Conservation (phyloP, 2,888 invertebrate species). For the Brachyptera putata region DNA sequence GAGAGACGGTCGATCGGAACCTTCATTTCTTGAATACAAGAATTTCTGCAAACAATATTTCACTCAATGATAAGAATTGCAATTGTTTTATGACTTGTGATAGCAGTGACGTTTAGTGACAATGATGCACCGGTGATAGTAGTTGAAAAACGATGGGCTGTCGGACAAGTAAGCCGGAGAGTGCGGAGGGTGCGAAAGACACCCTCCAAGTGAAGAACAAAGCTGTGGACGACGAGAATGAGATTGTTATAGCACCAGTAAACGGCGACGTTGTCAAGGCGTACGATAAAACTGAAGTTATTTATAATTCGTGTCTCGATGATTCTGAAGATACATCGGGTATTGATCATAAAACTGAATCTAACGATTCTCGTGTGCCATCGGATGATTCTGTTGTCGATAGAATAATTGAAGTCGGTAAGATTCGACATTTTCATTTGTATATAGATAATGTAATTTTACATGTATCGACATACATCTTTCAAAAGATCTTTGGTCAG, state of each 20-base stretch:
- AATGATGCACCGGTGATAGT: too few species aligned
- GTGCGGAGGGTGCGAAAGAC: constrained; percentile 4
- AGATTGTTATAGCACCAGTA: constrained; percentile 26
- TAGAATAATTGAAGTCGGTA: not conserved
- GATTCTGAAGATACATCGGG: not conserved
- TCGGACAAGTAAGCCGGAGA: constrained; percentile 25
- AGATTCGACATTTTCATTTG: too few species aligned
- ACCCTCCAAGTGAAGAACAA: not conserved
- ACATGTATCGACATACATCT: too few species aligned
- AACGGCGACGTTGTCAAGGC: constrained; percentile 37
- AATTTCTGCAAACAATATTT: too few species aligned
- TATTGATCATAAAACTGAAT: not conserved
- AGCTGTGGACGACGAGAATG: constrained; percentile 7
- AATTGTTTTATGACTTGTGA: too few species aligned
- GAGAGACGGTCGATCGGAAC: too few species aligned
- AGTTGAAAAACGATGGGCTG: constrained; percentile 11
- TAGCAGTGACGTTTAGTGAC: too few species aligned
- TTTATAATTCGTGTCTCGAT: constrained; percentile 33
- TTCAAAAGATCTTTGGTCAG: too few species aligned
- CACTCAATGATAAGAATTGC: too few species aligned
- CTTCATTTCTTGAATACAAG: too few species aligned
- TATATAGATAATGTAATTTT: too few species aligned
- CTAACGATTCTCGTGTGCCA: too few species aligned
- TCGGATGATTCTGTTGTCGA: not conserved
- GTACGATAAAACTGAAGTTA: constrained; percentile 36